Base-by-base conservation (phyloP, 1,140 invertebrate genomes). In the Ceratosolen fusciceps region DNA sequence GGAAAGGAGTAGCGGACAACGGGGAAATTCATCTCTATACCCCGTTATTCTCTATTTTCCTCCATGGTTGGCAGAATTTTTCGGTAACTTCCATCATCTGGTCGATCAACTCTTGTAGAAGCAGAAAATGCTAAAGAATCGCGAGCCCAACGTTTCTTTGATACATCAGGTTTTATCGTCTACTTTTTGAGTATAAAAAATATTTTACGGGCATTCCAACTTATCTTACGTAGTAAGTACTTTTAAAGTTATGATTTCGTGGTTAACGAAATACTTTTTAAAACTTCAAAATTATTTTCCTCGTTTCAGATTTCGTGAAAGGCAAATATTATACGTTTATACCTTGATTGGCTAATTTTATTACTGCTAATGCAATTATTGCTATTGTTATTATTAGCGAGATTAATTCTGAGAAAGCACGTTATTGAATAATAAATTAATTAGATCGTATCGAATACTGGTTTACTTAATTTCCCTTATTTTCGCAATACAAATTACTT, bases 241-340 rank as follows among this genome's bases (percentile, higher is more conserved):
- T 60, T 60, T 60, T 60, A 29, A 60, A 60, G 58, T 60, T 60
- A 60, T 60, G 58, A 60, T 60, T 60, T 60, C 26, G 58, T 60
- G 58, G 58, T 60, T 31, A 19, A 31, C 3, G 31, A 60, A 60
- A 60, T 60, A 60, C 31, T 60, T 2, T 16, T 60, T 29, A 31
- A 60, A 19, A 24, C 26, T 31, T 31, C 16, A 31, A 52, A 31
- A 60, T 31, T 16, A 1, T 60, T 31, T 60, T 60, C 29, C 31
- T 31, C 12, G 31, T 60, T 60, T 60, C 5, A 43, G 5, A 7
- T 43, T 43, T 43, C 5, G 12, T 43, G 12, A 43, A 7, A 43
- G n/a, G n/a, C n/a, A n/a, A n/a, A n/a, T n/a, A n/a, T n/a, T n/a
- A n/a, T n/a, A n/a, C n/a, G n/a, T n/a, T n/a, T n/a, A n/a, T n/a